Percentiles rank a stretch among this genome's conserved stretches.
These are phyloP conservation scores for Clarias macrocephalus DNA, from an alignment of 2,113 vertebrate genomes.

Conservation along the genomic window DNA sequence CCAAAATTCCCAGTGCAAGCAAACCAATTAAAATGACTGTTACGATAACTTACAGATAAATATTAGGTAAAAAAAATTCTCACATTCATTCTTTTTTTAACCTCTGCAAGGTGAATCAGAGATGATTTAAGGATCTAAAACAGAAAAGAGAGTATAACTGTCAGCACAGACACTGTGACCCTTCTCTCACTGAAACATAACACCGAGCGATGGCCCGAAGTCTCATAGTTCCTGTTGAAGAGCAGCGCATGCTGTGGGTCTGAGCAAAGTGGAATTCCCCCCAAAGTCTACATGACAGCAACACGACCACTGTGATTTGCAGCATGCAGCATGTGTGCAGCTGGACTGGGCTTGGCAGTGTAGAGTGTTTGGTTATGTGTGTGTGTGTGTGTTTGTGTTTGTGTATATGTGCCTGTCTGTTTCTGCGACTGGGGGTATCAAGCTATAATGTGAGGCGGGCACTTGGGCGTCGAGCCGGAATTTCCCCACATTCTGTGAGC, in stretches of 20 bases:
- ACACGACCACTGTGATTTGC: conserved; percentile 64
- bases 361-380: conserved; percentile 46
- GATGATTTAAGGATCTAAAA: conserved; percentile 32
- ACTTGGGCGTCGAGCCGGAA: conserved; percentile 72
- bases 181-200: conserved; percentile 69
- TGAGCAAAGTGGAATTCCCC: conserved; percentile 71
- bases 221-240: conserved; percentile 71
- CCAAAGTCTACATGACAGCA: conserved; percentile 68
- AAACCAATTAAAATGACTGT: not conserved
- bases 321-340: conserved; percentile 69
- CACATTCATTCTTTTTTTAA: not conserved
- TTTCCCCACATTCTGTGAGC: conserved; percentile 69
- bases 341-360: conserved; percentile 60
- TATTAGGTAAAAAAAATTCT: not conserved
- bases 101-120: conserved; percentile 27
- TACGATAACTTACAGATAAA: not conserved
- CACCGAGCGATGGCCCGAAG: conserved; percentile 64
- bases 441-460: conserved; percentile 68
- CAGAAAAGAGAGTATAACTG: conserved; percentile 45
- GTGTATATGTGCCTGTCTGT: conserved; percentile 15
- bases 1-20: not conserved
- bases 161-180: conserved; percentile 70
- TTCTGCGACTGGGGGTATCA: conserved; percentile 41
- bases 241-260: conserved; percentile 65
- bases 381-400: conserved; percentile 21